A percentile compares a stretch with the other conserved stretches of the same genome.
Evolutionary conservation across 2,113 vertebrate genomes (phyloP).

Genomic region (Marcusenius ussheri): DNA sequence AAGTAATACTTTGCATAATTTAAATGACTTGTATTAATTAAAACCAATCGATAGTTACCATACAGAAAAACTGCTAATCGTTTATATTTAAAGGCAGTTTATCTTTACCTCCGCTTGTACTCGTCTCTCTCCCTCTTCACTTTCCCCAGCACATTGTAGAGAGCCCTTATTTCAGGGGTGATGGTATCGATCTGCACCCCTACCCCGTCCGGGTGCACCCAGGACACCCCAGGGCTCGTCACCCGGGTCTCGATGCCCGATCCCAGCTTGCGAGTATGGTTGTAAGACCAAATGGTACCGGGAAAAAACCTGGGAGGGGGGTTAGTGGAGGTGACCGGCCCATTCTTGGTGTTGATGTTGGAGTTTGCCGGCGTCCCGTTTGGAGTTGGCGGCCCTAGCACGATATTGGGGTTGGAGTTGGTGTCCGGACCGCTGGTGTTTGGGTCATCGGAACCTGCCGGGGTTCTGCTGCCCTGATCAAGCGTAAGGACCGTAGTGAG

Average conservation of each 20-base stretch:
- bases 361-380: constrained; percentile 50
- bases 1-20: neutral
- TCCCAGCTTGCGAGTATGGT: constrained; percentile 76
- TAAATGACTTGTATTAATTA: neutral
- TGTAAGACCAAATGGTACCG: constrained; percentile 92
- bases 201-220: constrained; percentile 89
- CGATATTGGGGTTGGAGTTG: constrained; percentile 32
- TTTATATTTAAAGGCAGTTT: no score
- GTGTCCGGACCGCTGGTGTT: constrained; percentile 29
- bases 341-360: constrained; percentile 25
- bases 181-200: constrained; percentile 98
- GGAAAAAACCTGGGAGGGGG: constrained; percentile 72
- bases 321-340: constrained; percentile 42
- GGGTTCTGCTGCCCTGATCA: constrained; percentile 22
- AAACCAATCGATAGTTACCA: neutral
- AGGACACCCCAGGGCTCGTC: constrained; percentile 83
- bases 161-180: constrained; percentile 92
- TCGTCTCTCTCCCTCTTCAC: constrained; percentile 92
- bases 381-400: constrained; percentile 55
- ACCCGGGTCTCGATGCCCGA: constrained; percentile 74
- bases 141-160: constrained; percentile 95
- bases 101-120: constrained; percentile 87
- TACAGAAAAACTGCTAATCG: neutral
- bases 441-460: constrained; percentile 23
- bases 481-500: constrained; percentile 44